These are phyloP conservation scores for Hypothenemus hampei DNA, from an alignment of 1,140 invertebrate genomes.

Conservation along the genomic window DNA sequence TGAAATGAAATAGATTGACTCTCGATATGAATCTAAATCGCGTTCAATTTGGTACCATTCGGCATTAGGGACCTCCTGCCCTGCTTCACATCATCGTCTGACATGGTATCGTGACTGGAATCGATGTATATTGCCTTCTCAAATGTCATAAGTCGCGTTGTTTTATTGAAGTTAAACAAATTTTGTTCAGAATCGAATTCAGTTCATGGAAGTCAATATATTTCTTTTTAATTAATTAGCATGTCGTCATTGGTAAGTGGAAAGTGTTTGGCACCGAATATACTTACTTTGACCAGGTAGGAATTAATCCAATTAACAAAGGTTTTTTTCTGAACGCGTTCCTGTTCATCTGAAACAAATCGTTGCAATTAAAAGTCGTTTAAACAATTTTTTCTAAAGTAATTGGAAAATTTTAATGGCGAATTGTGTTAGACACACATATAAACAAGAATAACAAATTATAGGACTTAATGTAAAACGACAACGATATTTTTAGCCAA, in stretches of 20 bases:
- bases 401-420: not conserved
- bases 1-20: conserved; percentile 10
- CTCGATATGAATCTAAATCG: conserved; percentile 9
- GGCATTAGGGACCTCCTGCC: not conserved
- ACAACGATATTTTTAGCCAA: not conserved
- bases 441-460: no score
- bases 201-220: no score
- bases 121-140: conserved; percentile 8
- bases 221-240: no score
- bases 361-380: not conserved
- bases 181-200: no score
- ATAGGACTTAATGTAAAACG: no score
- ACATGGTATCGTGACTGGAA: conserved; percentile 10
- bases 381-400: no score
- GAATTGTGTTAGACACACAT: not conserved
- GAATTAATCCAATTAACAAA: conserved; percentile 99
- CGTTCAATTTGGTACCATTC: conserved; percentile 11
- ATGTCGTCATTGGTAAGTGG: no score
- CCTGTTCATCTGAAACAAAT: conserved; percentile 92
- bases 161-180: no score
- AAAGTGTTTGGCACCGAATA: no score
- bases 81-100: conserved; percentile 8
- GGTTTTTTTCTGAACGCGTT: conserved; percentile 97
- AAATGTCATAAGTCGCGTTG: conserved; percentile 23
- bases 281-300: conserved; percentile 87